These are phyloP conservation scores for Sinelater perroti DNA, from an alignment of 2,888 invertebrate genomes.

Conservation along the genomic window DNA sequence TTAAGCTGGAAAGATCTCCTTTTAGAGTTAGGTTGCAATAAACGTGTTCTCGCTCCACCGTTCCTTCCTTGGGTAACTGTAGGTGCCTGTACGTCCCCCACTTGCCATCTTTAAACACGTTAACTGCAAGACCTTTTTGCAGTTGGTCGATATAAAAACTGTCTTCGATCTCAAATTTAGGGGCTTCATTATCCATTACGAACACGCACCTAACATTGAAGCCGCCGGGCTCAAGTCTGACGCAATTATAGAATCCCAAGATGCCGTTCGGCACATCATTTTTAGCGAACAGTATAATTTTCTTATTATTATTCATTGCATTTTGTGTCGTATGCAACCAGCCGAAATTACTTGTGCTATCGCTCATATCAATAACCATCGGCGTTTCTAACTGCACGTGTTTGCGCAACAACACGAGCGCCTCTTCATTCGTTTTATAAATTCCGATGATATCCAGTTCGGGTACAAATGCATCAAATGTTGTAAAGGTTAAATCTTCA, in stretches of 20 bases:
- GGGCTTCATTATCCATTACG: conserved; percentile 69
- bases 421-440: conserved; percentile 63
- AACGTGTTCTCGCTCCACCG: conserved; percentile 69
- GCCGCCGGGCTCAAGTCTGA: conserved; percentile 75
- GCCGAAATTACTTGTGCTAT: conserved; percentile 56
- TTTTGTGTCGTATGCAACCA: conserved; percentile 65
- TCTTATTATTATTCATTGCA: conserved; percentile 46
- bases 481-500: conserved; percentile 63
- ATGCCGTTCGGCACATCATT: conserved; percentile 79
- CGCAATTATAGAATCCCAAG: conserved; percentile 87
- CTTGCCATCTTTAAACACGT: conserved; percentile 71
- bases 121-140: conserved; percentile 79
- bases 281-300: conserved; percentile 70
- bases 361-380: conserved; percentile 62
- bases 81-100: conserved; percentile 83
- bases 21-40: conserved; percentile 79
- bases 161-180: conserved; percentile 70
- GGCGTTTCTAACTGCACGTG: conserved; percentile 61
- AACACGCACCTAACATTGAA: conserved; percentile 68
- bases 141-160: conserved; percentile 74
- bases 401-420: conserved; percentile 66
- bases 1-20: conserved; percentile 87
- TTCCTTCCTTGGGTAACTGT: conserved; percentile 65
- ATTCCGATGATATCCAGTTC: conserved; percentile 63
- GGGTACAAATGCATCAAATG: conserved; percentile 51